Percentiles rank a stretch among this genome's conserved stretches.
phyloP scores from a whole-genome alignment of 64 coral and sea anemone genomes.

The Pachyseris speciosa region DNA sequence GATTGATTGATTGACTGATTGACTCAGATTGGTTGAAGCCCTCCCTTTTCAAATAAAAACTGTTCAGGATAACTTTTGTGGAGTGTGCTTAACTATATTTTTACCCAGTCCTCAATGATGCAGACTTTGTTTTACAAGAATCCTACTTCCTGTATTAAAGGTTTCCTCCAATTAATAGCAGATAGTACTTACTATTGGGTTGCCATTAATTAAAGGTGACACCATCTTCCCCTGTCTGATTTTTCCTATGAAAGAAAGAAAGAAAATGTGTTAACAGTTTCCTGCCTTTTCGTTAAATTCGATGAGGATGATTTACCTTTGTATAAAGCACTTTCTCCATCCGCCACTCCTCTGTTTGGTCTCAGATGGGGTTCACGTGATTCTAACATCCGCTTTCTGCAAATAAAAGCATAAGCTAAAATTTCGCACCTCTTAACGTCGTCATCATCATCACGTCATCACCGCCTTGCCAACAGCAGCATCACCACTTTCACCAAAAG shows the following conservation, averaged over 20 bases:
- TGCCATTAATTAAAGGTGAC: neutral
- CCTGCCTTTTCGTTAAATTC: neutral
- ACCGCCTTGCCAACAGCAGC: too few species aligned
- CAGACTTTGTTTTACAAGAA: too few species aligned
- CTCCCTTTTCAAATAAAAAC: too few species aligned
- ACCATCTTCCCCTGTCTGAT: constrained; percentile 17
- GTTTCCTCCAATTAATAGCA: too few species aligned
- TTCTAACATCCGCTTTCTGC: neutral
- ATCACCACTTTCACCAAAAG: too few species aligned
- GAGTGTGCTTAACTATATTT: too few species aligned
- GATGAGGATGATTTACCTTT: constrained; percentile 19
- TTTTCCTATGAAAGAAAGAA: neutral
- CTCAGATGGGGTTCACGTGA: constrained; percentile 28
- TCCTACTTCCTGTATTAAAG: too few species aligned
- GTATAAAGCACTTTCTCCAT: constrained; percentile 23
- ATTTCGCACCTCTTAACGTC: neutral
- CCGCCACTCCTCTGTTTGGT: constrained; percentile 15
- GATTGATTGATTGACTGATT: too few species aligned
- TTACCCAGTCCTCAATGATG: too few species aligned
- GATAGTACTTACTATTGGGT: constrained; percentile 29
- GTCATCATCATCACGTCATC: neutral
- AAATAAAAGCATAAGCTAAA: neutral
- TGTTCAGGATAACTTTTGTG: too few species aligned
- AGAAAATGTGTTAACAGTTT: neutral
- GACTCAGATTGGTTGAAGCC: too few species aligned